Conservation (phyloP, 2,888 invertebrate genomes). For the Atethmia centrago region DNA sequence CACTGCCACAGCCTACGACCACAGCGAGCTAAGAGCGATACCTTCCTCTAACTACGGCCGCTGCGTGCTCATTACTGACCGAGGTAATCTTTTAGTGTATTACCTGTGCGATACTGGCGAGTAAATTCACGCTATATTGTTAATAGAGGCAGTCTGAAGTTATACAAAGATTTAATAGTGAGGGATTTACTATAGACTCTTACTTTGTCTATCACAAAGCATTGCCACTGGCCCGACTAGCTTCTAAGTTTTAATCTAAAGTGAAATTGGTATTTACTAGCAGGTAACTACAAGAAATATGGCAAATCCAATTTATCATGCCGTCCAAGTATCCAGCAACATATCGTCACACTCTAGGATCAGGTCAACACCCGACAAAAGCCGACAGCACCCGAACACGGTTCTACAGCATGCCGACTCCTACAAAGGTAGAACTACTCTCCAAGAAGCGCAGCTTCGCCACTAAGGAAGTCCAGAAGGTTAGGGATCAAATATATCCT, state of each 20-base stretch:
- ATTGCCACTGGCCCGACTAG: background rate
- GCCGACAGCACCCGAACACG: background rate
- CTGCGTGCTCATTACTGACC: background rate
- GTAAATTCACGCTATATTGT: background rate
- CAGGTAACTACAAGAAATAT: background rate
- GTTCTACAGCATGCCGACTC: background rate
- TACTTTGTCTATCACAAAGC: background rate
- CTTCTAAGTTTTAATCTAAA: background rate
- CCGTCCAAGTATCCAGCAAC: no score
- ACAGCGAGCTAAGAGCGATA: background rate
- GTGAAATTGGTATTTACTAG: background rate
- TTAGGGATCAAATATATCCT: background rate
- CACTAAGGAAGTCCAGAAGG: background rate
- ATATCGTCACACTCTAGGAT: background rate
- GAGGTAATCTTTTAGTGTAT: constrained; percentile 6
- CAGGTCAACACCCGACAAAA: no score
- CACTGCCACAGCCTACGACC: constrained; percentile 5
- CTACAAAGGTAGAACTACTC: constrained; percentile 8
- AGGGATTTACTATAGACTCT: background rate
- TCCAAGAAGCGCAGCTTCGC: background rate
- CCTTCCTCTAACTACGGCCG: background rate
- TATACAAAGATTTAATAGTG: background rate
- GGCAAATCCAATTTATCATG: background rate
- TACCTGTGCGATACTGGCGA: background rate
- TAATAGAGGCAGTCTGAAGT: background rate